Evolutionary conservation across 1,140 invertebrate species (phyloP).

Genomic region (Drosophila hydei): DNA sequence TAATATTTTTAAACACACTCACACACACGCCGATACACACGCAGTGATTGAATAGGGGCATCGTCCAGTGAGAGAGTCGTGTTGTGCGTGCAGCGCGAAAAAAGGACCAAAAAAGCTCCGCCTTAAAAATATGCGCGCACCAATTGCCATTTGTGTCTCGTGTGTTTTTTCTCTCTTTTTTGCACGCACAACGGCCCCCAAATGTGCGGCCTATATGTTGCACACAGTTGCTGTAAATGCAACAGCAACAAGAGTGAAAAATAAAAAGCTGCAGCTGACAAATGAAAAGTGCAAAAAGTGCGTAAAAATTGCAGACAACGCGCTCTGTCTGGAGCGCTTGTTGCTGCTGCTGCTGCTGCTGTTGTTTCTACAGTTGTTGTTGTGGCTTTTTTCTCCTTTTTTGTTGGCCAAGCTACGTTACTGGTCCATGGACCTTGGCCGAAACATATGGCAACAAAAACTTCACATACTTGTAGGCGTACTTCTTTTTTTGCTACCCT

Average conservation of each 20-base stretch:
- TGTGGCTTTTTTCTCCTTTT: slow-evolving; percentile 27
- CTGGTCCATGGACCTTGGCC: slow-evolving; percentile 70
- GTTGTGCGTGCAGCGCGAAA: slow-evolving; percentile 71
- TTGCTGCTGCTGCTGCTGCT: slow-evolving; percentile 10
- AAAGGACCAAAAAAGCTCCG: slow-evolving; percentile 83
- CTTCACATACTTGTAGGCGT: slow-evolving; percentile 78
- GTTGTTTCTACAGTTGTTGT: slow-evolving; percentile 14
- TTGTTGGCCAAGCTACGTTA: slow-evolving; percentile 46
- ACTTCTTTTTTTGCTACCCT: slow-evolving; percentile 48
- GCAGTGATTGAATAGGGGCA: not conserved
- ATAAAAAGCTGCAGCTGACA: slow-evolving; percentile 63
- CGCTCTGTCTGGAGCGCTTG: slow-evolving; percentile 24
- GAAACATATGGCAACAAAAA: slow-evolving; percentile 68
- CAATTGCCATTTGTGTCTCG: slow-evolving; percentile 81
- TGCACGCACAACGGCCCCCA: slow-evolving; percentile 58
- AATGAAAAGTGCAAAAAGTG: slow-evolving; percentile 76
- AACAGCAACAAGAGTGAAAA: slow-evolving; percentile 19
- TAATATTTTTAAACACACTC: slow-evolving; percentile 76
- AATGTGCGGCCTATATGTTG: slow-evolving; percentile 54
- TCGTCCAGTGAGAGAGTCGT: slow-evolving; percentile 64
- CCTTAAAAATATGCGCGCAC: slow-evolving; percentile 82
- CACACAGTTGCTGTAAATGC: slow-evolving; percentile 64
- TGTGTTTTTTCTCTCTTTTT: slow-evolving; percentile 78
- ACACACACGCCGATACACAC: slow-evolving; percentile 19
- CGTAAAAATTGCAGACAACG: slow-evolving; percentile 59